Conservation (phyloP, 2,888 invertebrate species). For the Athalia rosae region DNA sequence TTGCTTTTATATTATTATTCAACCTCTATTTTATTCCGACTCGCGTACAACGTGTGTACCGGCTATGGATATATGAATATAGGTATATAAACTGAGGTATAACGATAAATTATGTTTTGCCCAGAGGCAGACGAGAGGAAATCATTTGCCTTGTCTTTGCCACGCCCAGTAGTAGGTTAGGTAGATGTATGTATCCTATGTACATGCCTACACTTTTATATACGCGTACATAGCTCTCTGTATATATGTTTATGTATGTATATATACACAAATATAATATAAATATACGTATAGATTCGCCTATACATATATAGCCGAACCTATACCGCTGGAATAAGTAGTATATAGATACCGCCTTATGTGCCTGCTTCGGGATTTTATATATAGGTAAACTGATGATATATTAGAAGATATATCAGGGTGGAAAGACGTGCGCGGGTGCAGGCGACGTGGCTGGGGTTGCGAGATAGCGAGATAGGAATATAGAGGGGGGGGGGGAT, state of each 20-base stretch:
- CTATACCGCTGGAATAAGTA: background rate
- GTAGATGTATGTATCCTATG: background rate
- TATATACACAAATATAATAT: background rate
- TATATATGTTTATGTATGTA: conserved; percentile 9
- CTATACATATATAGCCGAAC: background rate
- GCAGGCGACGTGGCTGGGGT: conserved; percentile 60
- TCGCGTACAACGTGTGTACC: background rate
- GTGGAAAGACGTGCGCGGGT: conserved; percentile 52
- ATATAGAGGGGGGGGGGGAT: conserved; percentile 57
- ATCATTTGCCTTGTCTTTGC: conserved; percentile 50
- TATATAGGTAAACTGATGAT: conserved; percentile 59
- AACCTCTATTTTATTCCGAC: no score
- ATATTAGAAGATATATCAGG: conserved; percentile 55
- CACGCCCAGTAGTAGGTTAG: conserved; percentile 64
- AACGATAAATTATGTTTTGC: conserved; percentile 15
- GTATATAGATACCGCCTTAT: conserved; percentile 53
- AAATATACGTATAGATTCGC: background rate
- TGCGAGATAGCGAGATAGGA: conserved; percentile 67
- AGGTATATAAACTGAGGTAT: background rate
- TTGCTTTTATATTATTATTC: no score
- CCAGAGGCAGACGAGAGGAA: conserved; percentile 12
- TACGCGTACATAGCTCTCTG: background rate
- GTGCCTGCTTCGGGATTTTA: conserved; percentile 62
- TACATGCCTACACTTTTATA: background rate
- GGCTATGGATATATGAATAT: background rate